Evolutionary conservation across 2,113 vertebrate genomes (phyloP), one percentile per base, ranked within the genome.

Genomic region (Saimiri boliviensis): DNA sequence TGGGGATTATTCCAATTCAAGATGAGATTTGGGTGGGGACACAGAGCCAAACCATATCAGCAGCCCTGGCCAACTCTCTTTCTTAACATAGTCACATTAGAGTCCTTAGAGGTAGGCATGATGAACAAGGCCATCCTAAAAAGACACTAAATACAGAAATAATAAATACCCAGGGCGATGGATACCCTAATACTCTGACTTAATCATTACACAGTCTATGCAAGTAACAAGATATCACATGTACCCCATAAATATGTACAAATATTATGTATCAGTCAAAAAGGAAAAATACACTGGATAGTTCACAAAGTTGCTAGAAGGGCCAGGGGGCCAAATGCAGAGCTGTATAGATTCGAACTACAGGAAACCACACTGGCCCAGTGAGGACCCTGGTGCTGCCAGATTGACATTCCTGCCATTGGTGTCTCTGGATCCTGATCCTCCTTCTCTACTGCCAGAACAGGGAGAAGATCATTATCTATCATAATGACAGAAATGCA

Each of bases 361-460:
- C 35, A 68, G 8, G 23, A 58, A 83, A 71, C 63, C 21, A 86
- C 23, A 40, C 16, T 47, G 47, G 32, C 30, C 25, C 47, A 54
- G 10, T 13, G 60, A 94, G 42, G 37, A 9, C n/a, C 11, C 45
- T 4, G 1, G 21, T 10, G 54, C 49, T 30, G 21, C 40, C 20
- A 32, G 74, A 45, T 1, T 5, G 66, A 40, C 76, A 23, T 11
- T 23, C 47, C 77, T 71, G 71, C 10, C 47, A 11, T 20, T 12
- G 52, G 0, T 1, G 2, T 5, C 5, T 6, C 58, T 25, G 8
- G 60, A 27, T 42, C n/a, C 25, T 30, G 9, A 16, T 1, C 21
- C 37, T 73, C 9, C 12, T 79, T 2, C 16, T 11, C 17, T 60
- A 49, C 30, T n/a, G 17, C 3, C 42, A 70, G 56, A 47, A 5